Percentiles rank a stretch among this genome's conserved stretches.
Conservation (phyloP, 1,140 invertebrate species). For the Caligus rogercresseyi region DNA sequence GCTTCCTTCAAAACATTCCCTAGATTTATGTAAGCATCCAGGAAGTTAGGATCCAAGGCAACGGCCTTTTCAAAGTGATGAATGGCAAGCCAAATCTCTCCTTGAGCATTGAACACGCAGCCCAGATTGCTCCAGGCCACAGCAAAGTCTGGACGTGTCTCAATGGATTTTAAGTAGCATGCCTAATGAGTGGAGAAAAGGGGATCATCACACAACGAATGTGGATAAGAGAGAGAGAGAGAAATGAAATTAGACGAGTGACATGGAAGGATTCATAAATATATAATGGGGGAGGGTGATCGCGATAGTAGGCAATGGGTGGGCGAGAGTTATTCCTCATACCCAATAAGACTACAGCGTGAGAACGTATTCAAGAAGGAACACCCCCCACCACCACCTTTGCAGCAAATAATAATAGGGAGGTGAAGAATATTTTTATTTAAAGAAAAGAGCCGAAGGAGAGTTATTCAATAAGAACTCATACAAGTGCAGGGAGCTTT, state of each 20-base stretch:
- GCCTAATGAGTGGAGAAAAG: slow-evolving; percentile 43
- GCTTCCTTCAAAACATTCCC: slow-evolving; percentile 99
- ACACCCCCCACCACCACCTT: too few species aligned
- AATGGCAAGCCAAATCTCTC: slow-evolving; percentile 98
- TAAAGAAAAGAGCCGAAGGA: too few species aligned
- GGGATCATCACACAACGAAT: slow-evolving; percentile 12
- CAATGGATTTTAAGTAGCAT: slow-evolving; percentile 98
- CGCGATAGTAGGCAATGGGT: not conserved
- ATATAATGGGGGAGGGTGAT: not conserved
- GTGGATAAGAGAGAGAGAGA: slow-evolving; percentile 23
- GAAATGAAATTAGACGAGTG: slow-evolving; percentile 13
- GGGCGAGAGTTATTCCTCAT: not conserved
- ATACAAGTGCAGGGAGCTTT: too few species aligned
- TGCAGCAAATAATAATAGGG: too few species aligned
- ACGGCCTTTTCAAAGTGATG: slow-evolving; percentile 99
- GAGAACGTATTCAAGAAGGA: too few species aligned
- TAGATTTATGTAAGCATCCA: slow-evolving; percentile 98
- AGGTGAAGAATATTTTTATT: too few species aligned
- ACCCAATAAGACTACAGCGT: too few species aligned
- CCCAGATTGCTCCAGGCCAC: slow-evolving; percentile 99
- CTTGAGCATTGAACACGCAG: slow-evolving; percentile 99
- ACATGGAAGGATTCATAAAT: not conserved
- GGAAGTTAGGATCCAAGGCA: slow-evolving; percentile 94
- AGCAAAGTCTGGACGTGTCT: slow-evolving; percentile 95
- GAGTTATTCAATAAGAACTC: too few species aligned